These are phyloP conservation scores for Tachina grossa DNA, from an alignment of 2,888 invertebrate species.

Conservation along the genomic window DNA sequence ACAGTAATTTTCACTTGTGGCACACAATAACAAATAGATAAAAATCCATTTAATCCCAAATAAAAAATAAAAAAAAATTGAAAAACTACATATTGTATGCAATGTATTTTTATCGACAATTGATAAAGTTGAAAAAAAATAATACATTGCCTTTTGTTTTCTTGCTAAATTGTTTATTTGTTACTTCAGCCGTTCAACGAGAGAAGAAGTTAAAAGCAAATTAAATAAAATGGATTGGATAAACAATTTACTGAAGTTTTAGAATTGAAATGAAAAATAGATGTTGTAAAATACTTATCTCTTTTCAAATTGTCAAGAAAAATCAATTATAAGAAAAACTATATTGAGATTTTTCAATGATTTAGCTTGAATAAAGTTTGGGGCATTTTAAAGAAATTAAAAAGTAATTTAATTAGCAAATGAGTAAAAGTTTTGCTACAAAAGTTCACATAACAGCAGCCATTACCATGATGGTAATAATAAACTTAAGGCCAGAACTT, in stretches of 20 bases:
- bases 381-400: background rate
- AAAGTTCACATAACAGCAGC: background rate
- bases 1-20: constrained; percentile 34
- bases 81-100: constrained; percentile 2
- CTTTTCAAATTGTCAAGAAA: constrained; percentile 14
- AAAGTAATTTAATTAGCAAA: background rate
- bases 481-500: too few species aligned
- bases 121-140: constrained; percentile 12
- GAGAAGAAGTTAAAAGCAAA: constrained; percentile 42
- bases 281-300: constrained; percentile 15
- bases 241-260: constrained; percentile 18
- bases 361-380: background rate
- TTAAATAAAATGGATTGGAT: constrained; percentile 36
- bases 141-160: background rate
- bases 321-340: constrained; percentile 27
- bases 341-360: constrained; percentile 4
- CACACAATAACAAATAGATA: constrained; percentile 33
- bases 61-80: background rate
- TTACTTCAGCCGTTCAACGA: constrained; percentile 16
- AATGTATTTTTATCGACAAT: constrained; percentile 24
- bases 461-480: too few species aligned
- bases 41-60: constrained; percentile 42
- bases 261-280: constrained; percentile 5
- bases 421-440: background rate
- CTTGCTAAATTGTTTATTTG: constrained; percentile 29